Conservation (phyloP, 2,888 invertebrate species). For the Apotomis turbidana region DNA sequence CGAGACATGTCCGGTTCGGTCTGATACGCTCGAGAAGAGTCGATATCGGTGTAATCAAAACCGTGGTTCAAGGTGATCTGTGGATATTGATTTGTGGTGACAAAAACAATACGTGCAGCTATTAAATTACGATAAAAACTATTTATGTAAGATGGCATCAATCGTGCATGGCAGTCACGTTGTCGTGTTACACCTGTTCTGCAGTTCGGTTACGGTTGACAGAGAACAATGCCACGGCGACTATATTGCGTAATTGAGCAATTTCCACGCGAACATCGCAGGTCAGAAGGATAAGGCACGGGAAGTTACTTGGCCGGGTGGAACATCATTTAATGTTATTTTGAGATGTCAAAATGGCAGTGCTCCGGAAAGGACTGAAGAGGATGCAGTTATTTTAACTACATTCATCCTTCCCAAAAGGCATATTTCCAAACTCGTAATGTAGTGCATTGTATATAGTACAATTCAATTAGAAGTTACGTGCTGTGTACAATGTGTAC, state of each 20-base stretch:
- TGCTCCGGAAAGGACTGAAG: constrained; percentile 25
- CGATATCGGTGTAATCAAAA: constrained; percentile 72
- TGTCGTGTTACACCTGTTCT: constrained; percentile 69
- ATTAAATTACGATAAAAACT: constrained; percentile 46
- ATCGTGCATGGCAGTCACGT: constrained; percentile 67
- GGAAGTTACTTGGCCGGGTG: constrained; percentile 60
- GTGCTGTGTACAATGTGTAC: constrained; percentile 45
- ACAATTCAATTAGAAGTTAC: constrained; percentile 43
- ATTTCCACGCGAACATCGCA: constrained; percentile 69
- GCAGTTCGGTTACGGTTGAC: constrained; percentile 69
- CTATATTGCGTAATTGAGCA: constrained; percentile 65
- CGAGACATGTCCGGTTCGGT: constrained; percentile 72
- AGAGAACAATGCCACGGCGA: constrained; percentile 71
- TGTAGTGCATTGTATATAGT: constrained; percentile 5
- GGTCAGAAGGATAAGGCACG: constrained; percentile 70
- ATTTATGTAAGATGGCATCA: constrained; percentile 46
- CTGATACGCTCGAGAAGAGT: constrained; percentile 74
- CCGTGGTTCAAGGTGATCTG: constrained; percentile 72
- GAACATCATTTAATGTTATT: constrained; percentile 40
- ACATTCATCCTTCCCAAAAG: constrained; percentile 1
- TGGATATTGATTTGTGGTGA: constrained; percentile 60
- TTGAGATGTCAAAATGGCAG: constrained; percentile 29
- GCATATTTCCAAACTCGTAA: background rate
- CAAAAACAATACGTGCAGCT: constrained; percentile 56
- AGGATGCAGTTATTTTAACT: constrained; percentile 28